Evolutionary conservation across 2,797 vertebrate genomes (phyloP).

Genomic region (Centroberyx gerrardi): DNA sequence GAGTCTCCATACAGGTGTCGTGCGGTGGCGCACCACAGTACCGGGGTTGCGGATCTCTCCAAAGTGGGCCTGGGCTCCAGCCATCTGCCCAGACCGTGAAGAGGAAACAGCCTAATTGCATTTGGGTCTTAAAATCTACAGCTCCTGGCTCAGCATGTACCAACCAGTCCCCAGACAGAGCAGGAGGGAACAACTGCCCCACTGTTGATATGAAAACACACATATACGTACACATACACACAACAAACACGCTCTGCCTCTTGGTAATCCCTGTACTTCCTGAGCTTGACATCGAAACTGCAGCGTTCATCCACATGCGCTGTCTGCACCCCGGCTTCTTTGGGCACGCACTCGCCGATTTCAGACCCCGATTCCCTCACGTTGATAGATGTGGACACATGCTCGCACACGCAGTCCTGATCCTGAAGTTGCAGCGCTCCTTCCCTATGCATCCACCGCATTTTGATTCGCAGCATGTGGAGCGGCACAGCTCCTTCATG

Average conservation of each 20-base stretch:
- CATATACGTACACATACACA: constrained; percentile 47
- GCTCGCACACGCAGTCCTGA: constrained; percentile 6
- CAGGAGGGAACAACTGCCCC: constrained; percentile 35
- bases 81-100: constrained; percentile 51
- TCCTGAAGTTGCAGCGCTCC: constrained; percentile 22
- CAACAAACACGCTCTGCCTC: constrained; percentile 60
- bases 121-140: constrained; percentile 19
- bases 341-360: constrained; percentile 24
- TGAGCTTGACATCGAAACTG: constrained; percentile 29
- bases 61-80: constrained; percentile 22
- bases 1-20: constrained; percentile 28
- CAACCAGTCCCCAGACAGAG: constrained; percentile 35
- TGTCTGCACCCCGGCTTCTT: constrained; percentile 11
- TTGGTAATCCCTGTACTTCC: constrained; percentile 74
- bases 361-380: constrained; percentile 19
- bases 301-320: constrained; percentile 15
- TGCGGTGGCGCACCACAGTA: not conserved
- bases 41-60: constrained; percentile 15
- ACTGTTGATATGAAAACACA: constrained; percentile 76
- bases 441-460: not conserved
- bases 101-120: constrained; percentile 53
- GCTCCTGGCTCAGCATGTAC: constrained; percentile 20
- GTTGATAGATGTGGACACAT: constrained; percentile 40
- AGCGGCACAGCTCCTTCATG: constrained; percentile 44
- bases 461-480: constrained; percentile 22